Base-by-base conservation (phyloP, 2,797 vertebrate species). In the Harpagifer antarcticus region DNA sequence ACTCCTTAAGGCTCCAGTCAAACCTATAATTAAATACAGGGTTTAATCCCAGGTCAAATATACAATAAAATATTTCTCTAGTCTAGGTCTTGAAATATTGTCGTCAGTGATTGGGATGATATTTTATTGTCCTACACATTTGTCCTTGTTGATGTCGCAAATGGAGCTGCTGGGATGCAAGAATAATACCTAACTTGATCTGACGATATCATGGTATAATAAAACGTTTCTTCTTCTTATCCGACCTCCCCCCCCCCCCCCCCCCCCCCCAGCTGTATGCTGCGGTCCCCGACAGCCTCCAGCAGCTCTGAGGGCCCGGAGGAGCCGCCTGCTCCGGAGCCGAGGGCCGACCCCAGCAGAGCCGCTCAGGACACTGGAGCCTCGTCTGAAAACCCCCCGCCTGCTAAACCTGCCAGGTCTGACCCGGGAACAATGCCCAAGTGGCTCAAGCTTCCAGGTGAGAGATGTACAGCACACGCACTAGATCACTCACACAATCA, bases 401-500 rank as follows among this genome's bases (percentile, higher is more conserved):
- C 79, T 3, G 62, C 65, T 0, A 91, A 89, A 81, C 89, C 91
- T 0, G 9, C 75, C 53, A 94, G 87, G 75, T 93, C 93, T 55
- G 90, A 91, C 27, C 86, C 90, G 3, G 94, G 94, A 64, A 98
- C 97, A 86, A 88, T 98, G 50, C 98, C 98, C 70, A 99, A 98
- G 76, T 99, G 98, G 97, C 95, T 99, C 66, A 98, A 98, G 78
- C 94, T 98, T 66, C 95, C 98, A 96, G 97, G 98, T 99, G 91
- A 87, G 90, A 37, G 13, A 50, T 40, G 33, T 7, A 49, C 5
- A 62, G 42, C 52, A 33, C 47, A 15, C 3, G 0, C 10, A 58
- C 50, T 17, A 47, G 53, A 27, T 37, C 42, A 54, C 19, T 11
- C 9, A 4, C 31, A 31, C 3, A 2, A 9, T 33, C 3, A 23